phyloP scores from a whole-genome alignment of 1,140 invertebrate species.

The Danaus plexippus region DNA sequence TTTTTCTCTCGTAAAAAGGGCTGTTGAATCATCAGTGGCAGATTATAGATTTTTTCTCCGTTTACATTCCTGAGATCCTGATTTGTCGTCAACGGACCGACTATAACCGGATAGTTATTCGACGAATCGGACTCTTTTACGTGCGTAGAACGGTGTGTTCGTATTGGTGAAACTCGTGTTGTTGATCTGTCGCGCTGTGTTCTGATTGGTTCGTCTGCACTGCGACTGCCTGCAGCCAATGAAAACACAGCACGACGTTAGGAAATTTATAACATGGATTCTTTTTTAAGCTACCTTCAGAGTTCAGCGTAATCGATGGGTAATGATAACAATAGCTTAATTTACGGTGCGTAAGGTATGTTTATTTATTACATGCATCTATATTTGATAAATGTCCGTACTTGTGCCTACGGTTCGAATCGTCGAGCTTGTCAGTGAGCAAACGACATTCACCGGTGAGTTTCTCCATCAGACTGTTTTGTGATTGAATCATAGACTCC shows the following conservation, averaged over 20 bases:
- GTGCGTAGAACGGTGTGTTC: slow-evolving; percentile 48
- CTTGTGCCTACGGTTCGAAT: slow-evolving; percentile 86
- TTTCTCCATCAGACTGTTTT: slow-evolving; percentile 91
- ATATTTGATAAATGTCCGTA: slow-evolving; percentile 73
- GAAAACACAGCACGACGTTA: slow-evolving; percentile 72
- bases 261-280: slow-evolving; percentile 20
- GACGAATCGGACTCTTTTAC: slow-evolving; percentile 74
- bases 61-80: slow-evolving; percentile 65
- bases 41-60: slow-evolving; percentile 67
- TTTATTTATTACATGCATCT: slow-evolving; percentile 45
- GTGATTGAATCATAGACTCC: slow-evolving; percentile 87
- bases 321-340: slow-evolving; percentile 44
- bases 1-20: slow-evolving; percentile 80
- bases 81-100: slow-evolving; percentile 68
- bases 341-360: slow-evolving; percentile 24
- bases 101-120: slow-evolving; percentile 72
- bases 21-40: slow-evolving; percentile 74
- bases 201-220: slow-evolving; percentile 70
- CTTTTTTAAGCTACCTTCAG: slow-evolving; percentile 5
- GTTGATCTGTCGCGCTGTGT: slow-evolving; percentile 65
- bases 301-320: slow-evolving; percentile 30
- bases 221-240: slow-evolving; percentile 69
- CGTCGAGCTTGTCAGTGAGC: slow-evolving; percentile 88
- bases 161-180: slow-evolving; percentile 43
- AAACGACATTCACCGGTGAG: slow-evolving; percentile 87